phyloP scores from a whole-genome alignment of 2,797 vertebrate genomes.

The Diplodus puntazzo region DNA sequence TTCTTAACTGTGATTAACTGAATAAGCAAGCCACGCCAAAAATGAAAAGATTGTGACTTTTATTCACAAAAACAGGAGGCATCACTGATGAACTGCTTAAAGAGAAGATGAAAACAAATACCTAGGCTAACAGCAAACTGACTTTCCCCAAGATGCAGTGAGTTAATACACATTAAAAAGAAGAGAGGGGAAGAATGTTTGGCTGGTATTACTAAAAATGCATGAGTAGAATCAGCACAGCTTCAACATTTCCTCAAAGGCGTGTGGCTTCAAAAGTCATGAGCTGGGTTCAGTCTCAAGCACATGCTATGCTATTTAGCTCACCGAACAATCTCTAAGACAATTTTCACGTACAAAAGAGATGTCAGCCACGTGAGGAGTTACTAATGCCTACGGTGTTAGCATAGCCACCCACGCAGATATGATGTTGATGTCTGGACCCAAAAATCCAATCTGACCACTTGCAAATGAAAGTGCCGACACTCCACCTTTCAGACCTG shows the following conservation, averaged over 20 bases:
- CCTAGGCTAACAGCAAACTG: not conserved
- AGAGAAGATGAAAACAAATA: not conserved
- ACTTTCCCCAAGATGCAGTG: slow-evolving; percentile 10
- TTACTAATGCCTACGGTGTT: too few relatives aligned
- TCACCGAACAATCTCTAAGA: not conserved
- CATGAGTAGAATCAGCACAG: slow-evolving; percentile 3
- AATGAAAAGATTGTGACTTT: slow-evolving; percentile 17
- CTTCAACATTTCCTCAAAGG: not conserved
- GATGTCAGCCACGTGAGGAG: too few relatives aligned
- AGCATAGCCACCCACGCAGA: too few relatives aligned
- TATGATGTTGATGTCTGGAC: too few relatives aligned
- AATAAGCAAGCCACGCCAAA: slow-evolving; percentile 9
- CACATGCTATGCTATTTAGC: not conserved
- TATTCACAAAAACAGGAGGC: not conserved
- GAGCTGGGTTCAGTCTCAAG: not conserved
- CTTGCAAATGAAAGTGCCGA: too few relatives aligned
- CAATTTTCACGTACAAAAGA: too few relatives aligned
- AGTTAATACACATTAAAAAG: slow-evolving; percentile 31
- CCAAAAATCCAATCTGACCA: too few relatives aligned
- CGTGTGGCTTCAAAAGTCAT: not conserved
- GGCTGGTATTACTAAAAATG: slow-evolving; percentile 9
- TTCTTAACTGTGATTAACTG: slow-evolving; percentile 31
- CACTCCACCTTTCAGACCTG: too few relatives aligned
- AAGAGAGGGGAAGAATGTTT: not conserved
- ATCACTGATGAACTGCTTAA: slow-evolving; percentile 10